Conservation (phyloP, 2,888 invertebrate species). For the Pollenia amentaria region DNA sequence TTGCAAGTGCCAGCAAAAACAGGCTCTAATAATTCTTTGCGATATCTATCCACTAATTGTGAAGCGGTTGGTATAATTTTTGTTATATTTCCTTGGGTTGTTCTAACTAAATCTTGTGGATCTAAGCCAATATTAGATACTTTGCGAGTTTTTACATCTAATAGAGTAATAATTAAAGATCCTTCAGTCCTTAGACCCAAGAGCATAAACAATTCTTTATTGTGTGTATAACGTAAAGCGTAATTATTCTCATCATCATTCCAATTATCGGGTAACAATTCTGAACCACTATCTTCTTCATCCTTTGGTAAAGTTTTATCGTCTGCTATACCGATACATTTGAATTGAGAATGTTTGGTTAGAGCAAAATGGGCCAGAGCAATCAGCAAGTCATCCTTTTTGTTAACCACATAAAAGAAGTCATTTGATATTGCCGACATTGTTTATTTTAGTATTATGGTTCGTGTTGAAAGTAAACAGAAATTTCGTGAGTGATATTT, state of each 20-base stretch:
- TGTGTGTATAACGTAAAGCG: slow-evolving; percentile 89
- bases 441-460: slow-evolving; percentile 31
- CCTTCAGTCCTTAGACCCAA: slow-evolving; percentile 87
- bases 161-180: slow-evolving; percentile 88
- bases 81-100: slow-evolving; percentile 86
- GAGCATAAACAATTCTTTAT: slow-evolving; percentile 88
- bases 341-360: slow-evolving; percentile 86
- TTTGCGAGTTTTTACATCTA: slow-evolving; percentile 85
- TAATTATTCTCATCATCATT: slow-evolving; percentile 88
- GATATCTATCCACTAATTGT: slow-evolving; percentile 87
- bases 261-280: slow-evolving; percentile 91
- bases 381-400: slow-evolving; percentile 88
- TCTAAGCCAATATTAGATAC: slow-evolving; percentile 88
- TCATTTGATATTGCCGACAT: slow-evolving; percentile 74
- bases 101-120: slow-evolving; percentile 86
- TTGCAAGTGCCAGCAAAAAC: slow-evolving; percentile 82
- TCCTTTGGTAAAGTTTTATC: slow-evolving; percentile 86
- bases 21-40: slow-evolving; percentile 88
- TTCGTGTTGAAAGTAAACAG: background rate
- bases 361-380: slow-evolving; percentile 87
- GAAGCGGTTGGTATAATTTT: slow-evolving; percentile 88
- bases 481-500: too few species aligned
- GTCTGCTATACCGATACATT: slow-evolving; percentile 87
- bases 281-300: slow-evolving; percentile 88
- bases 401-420: slow-evolving; percentile 84